A percentile compares a stretch with the other conserved stretches of the same genome.
Evolutionary conservation across 1,140 invertebrate genomes (phyloP).

Genomic region (Armadillidium nasatum): DNA sequence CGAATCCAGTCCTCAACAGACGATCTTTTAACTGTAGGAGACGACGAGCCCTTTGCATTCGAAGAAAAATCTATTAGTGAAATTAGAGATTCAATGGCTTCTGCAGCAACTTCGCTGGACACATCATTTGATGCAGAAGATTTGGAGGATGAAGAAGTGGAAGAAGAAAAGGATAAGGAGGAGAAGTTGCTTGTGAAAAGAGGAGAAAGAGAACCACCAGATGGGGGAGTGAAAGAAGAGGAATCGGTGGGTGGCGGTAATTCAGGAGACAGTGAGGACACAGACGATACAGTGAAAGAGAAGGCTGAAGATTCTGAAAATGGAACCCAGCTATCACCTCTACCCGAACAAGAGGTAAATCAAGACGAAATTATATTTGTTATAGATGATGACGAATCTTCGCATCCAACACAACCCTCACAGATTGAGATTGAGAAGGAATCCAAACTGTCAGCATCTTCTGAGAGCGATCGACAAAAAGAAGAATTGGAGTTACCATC

Average conservation of each 20-base stretch:
- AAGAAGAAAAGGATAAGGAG: constrained; percentile 23
- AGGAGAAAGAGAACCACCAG: constrained; percentile 24
- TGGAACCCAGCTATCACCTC: not conserved
- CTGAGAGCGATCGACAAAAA: not conserved
- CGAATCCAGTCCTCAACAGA: constrained; percentile 40
- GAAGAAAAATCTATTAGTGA: constrained; percentile 43
- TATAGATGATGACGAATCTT: too few relatives aligned
- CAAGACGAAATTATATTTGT: not conserved
- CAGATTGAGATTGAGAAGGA: not conserved
- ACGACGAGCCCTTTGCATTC: constrained; percentile 38
- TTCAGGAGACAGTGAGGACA: constrained; percentile 24
- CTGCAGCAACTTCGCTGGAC: constrained; percentile 27
- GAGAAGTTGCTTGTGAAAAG: not conserved
- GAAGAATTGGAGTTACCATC: not conserved
- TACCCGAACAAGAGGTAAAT: constrained; percentile 18
- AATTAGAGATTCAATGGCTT: constrained; percentile 41
- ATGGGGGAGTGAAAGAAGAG: constrained; percentile 47
- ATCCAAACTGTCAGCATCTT: not conserved
- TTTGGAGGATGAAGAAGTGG: constrained; percentile 35
- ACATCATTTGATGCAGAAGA: constrained; percentile 42
- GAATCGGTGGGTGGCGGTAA: constrained; percentile 46
- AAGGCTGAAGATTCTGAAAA: constrained; percentile 1
- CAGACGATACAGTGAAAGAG: constrained; percentile 18
- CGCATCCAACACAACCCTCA: not conserved
- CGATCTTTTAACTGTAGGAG: constrained; percentile 41